These are phyloP conservation scores for Sardinella longiceps DNA, from an alignment of 2,797 vertebrate genomes.

Conservation along the genomic window DNA sequence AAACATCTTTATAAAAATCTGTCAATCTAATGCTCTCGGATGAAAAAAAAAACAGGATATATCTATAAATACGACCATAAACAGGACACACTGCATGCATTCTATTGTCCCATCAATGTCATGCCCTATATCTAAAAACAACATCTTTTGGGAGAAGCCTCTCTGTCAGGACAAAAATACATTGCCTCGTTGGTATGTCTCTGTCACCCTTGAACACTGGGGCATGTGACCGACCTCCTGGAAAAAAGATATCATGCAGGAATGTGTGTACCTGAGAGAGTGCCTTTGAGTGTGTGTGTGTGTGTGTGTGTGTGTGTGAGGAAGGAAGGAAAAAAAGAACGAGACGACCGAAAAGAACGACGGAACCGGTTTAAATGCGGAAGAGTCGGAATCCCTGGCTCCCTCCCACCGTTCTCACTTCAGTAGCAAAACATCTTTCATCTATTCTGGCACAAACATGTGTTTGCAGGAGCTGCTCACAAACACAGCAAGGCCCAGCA, in stretches of 20 bases:
- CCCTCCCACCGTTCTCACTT: slow-evolving; percentile 14
- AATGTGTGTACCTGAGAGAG: slow-evolving; percentile 40
- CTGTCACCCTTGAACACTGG: background rate
- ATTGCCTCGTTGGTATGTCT: background rate
- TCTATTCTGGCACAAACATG: slow-evolving; percentile 62
- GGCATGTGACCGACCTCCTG: background rate
- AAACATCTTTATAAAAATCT: background rate
- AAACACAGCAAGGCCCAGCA: background rate
- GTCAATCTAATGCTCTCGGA: background rate
- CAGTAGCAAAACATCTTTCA: slow-evolving; percentile 45
- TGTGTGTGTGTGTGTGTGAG: background rate
- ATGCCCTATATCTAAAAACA: background rate
- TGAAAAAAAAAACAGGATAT: slow-evolving; percentile 17
- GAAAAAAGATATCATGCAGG: slow-evolving; percentile 18
- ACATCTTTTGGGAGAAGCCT: background rate
- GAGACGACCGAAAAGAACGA: background rate
- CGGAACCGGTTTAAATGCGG: background rate
- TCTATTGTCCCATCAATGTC: background rate
- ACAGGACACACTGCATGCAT: background rate
- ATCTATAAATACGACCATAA: slow-evolving; percentile 11
- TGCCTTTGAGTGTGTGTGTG: background rate
- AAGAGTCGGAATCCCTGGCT: background rate
- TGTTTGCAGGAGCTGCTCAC: slow-evolving; percentile 49
- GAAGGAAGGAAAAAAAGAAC: background rate
- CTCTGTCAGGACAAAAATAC: slow-evolving; percentile 11